Evolutionary conservation across 1,140 invertebrate genomes (phyloP).

Genomic region (Lepeophtheirus salmonis): DNA sequence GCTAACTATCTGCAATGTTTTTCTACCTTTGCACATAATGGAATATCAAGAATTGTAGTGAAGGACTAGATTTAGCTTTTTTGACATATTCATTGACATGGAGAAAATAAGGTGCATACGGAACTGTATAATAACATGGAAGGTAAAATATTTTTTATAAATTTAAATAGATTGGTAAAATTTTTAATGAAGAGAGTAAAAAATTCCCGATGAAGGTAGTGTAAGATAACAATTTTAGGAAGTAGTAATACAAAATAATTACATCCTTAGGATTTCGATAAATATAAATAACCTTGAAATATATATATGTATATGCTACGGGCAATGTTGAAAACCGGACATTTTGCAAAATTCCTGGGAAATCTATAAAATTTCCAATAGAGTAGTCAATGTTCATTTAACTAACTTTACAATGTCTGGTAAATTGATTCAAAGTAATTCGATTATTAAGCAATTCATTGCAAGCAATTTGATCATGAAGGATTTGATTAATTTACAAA

Average conservation of each 20-base stretch:
- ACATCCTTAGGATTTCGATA: conserved; percentile 14
- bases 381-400: too few relatives aligned
- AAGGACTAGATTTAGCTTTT: neutral
- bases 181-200: conserved; percentile 2
- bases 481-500: too few relatives aligned
- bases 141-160: too few relatives aligned
- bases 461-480: too few relatives aligned
- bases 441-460: too few relatives aligned
- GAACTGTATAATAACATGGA: neutral
- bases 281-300: conserved; percentile 11
- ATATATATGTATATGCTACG: neutral
- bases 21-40: conserved; percentile 2
- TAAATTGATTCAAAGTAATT: too few relatives aligned
- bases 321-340: too few relatives aligned
- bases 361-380: too few relatives aligned
- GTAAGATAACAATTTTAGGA: neutral
- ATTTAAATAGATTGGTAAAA: too few relatives aligned
- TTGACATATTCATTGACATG: conserved; percentile 10
- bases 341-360: too few relatives aligned
- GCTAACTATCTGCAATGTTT: neutral
- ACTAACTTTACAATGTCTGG: too few relatives aligned
- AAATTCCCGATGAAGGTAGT: neutral
- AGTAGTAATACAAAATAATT: conserved; percentile 5
- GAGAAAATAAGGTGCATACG: conserved; percentile 7
- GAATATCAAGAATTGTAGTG: neutral